Evolutionary conservation across 2,113 vertebrate genomes (phyloP).

Genomic region (Empidonax traillii): DNA sequence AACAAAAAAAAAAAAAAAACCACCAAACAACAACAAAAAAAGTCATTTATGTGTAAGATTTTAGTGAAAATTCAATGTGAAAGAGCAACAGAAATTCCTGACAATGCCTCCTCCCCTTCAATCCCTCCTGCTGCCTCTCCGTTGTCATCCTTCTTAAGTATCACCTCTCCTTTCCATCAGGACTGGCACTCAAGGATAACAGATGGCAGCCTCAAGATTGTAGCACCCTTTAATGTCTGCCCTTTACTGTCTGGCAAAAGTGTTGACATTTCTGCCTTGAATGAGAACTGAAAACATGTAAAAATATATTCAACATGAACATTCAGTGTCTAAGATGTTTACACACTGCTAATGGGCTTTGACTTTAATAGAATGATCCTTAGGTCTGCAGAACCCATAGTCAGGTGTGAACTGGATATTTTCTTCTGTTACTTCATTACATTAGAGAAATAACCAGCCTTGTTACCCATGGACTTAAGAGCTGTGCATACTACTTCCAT

Average conservation of each 20-base stretch:
- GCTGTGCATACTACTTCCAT: not conserved
- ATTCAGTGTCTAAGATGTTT: conserved; percentile 71
- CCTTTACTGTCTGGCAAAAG: conserved; percentile 78
- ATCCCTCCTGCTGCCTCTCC: conserved; percentile 51
- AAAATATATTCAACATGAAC: conserved; percentile 72
- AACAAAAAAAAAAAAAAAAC: not conserved
- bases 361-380: conserved; percentile 63
- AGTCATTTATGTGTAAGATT: conserved; percentile 1
- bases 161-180: conserved; percentile 67
- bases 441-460: not conserved
- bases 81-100: conserved; percentile 55
- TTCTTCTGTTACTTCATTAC: conserved; percentile 17
- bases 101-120: conserved; percentile 26
- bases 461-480: not conserved
- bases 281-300: conserved; percentile 78
- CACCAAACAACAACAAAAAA: not conserved
- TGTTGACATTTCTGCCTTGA: conserved; percentile 80
- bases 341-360: conserved; percentile 68
- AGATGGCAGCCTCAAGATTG: conserved; percentile 79
- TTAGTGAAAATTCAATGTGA: conserved; percentile 39
- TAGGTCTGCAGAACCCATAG: conserved; percentile 45
- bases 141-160: conserved; percentile 73
- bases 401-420: conserved; percentile 58
- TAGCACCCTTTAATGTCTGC: conserved; percentile 79
- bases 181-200: conserved; percentile 74